These are phyloP conservation scores for Leucozona laternaria DNA, from an alignment of 2,888 invertebrate species.

Conservation along the genomic window DNA sequence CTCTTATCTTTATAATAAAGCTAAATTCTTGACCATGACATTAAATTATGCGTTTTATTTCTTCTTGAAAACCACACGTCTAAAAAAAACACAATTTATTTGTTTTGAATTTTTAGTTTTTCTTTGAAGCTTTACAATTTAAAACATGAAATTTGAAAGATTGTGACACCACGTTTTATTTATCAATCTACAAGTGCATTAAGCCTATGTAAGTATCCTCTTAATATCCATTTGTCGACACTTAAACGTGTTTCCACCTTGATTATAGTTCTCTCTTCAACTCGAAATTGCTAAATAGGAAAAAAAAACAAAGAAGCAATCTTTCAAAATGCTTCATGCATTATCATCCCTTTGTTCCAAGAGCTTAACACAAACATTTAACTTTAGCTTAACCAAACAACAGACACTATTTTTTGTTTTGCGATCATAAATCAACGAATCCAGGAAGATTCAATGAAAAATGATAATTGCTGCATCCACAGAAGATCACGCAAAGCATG, in stretches of 20 bases:
- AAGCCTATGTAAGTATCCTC: too few relatives aligned
- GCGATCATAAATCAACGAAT: conserved; percentile 31
- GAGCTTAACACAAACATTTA: conserved; percentile 29
- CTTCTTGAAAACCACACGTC: too few relatives aligned
- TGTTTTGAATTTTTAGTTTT: too few relatives aligned
- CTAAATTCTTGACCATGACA: too few relatives aligned
- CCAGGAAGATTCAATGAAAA: conserved; percentile 64
- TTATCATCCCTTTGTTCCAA: not conserved
- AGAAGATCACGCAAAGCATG: conserved; percentile 5
- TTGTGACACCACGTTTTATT: too few relatives aligned
- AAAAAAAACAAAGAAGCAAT: conserved; percentile 23
- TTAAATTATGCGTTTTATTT: too few relatives aligned
- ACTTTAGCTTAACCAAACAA: not conserved
- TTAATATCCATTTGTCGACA: not conserved
- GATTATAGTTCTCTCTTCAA: not conserved
- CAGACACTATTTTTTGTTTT: conserved; percentile 6
- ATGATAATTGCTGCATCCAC: conserved; percentile 60
- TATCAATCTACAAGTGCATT: too few relatives aligned
- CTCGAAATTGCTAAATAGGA: not conserved
- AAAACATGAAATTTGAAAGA: too few relatives aligned
- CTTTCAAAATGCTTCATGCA: not conserved
- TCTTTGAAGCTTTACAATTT: too few relatives aligned
- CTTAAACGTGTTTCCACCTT: not conserved
- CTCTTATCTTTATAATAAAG: too few relatives aligned
- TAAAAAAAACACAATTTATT: too few relatives aligned